Evolutionary conservation across 2,797 vertebrate genomes (phyloP), one percentile per base, ranked within the genome.

Genomic region (Pipistrellus nathusii): DNA sequence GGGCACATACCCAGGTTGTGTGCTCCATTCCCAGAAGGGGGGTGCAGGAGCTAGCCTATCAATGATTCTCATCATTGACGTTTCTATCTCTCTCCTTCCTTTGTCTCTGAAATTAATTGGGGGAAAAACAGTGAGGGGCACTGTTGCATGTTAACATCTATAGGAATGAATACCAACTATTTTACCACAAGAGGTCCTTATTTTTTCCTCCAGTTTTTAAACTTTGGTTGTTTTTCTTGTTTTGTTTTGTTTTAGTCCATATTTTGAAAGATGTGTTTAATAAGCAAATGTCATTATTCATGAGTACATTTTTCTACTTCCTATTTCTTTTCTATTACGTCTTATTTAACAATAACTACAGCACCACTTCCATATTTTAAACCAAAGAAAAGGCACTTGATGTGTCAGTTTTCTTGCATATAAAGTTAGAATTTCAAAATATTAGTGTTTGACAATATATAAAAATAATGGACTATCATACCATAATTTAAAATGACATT

Each of bases 361-460:
- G 69, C 15, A 91, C 32, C 8, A 14, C 30, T 72, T 91, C 35
- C 32, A 0, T 41, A 35, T 90, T 93, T 48, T 30, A 87, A 64
- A 87, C n/a, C n/a, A 76, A 69, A 82, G 48, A 30, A 90, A 62
- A 88, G 20, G 32, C 25, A 78, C 57, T 73, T 73, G 48, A 83
- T n/a, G 46, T 69, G 30, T 77, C 48, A 62, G 12, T 57, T 71
- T 90, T 72, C 44, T 82, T 80, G 41, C 35, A 32, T 57, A 66
- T 66, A 71, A 68, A 81, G n/a, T 59, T 86, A 76, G 8, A 17
- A 46, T 78, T 84, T 88, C 77, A 53, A 92, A 85, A 73, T 66
- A 62, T n/a, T 81, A 64, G 27, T 69, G 27, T 68, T 41, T 87
- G 77, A 72, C 6, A 96, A 55, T 30, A 83, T 71, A 77, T 72